Base-by-base conservation (phyloP, 2,797 vertebrate genomes). In the Sphaeramia orbicularis region DNA sequence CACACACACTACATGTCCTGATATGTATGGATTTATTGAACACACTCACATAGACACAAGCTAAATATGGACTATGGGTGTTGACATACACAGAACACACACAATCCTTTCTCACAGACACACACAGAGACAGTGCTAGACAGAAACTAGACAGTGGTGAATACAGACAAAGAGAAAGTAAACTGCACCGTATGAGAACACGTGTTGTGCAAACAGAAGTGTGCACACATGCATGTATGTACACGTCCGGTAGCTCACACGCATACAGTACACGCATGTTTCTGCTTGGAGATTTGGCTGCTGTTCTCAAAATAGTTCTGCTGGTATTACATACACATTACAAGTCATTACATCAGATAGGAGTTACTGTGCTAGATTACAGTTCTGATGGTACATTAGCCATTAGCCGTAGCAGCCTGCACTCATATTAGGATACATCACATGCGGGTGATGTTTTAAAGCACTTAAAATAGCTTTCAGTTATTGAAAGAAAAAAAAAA, bases 341-440 rank as follows among this genome's bases (percentile, higher is more conserved):
- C 85, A 77, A 73, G 73, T 61, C 47, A 78, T 91, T 91, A 90
- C 90, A 91, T 91, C 85, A 92, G 89, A 87, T 61, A 67, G 71
- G 66, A 84, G 79, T 85, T 87, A 72, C 85, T 65, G 60, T 57
- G 55, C 74, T 53, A 67, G 73, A 78, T 79, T 65, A 61, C 50
- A 51, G 14, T 75, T 73, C 51, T 72, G 55, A 76, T 73, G 71
- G 66, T 66, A 75, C 73, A 71, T 80, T 74, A 82, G 47, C 72
- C 64, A 79, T 81, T 71, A 77, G 67, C 66, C 58, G 51, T 40
- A 62, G 48, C 61, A 71, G 52, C 47, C 41, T 32, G 53, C 18
- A 54, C 53, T 70, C 67, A 78, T 38, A 69, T 78, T 55, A 77
- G 16, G 52, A 68, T 64, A 63, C 44, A 76, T 76, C 70, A 80